A percentile compares a stretch with the other conserved stretches of the same genome.
phyloP scores from a whole-genome alignment of 2,888 invertebrate genomes.

The Odontocolon sp. region DNA sequence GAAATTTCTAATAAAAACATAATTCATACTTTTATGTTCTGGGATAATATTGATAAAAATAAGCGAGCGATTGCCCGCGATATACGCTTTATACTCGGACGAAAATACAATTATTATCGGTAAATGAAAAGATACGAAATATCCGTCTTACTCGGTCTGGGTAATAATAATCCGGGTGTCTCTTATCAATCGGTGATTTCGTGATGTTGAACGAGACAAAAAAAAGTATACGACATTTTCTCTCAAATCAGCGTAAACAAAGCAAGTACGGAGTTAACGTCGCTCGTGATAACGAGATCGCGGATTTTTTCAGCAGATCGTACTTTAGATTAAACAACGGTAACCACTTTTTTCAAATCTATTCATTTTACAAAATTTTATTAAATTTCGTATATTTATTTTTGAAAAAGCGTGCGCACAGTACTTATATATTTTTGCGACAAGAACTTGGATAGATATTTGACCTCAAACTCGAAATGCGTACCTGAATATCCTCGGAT shows the following conservation, averaged over 20 bases:
- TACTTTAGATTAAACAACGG: too few species aligned
- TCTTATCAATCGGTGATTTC: conserved; percentile 28
- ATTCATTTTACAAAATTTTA: background rate
- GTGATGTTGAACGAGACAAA: background rate
- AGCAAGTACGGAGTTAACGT: conserved; percentile 38
- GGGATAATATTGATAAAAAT: background rate
- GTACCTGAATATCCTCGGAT: conserved; percentile 4
- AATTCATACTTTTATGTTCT: conserved; percentile 19
- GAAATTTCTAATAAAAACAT: conserved; percentile 35
- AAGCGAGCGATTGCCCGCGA: background rate
- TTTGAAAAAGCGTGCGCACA: too few species aligned
- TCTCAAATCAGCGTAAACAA: conserved; percentile 40
- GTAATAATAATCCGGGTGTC: background rate
- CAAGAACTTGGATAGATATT: background rate
- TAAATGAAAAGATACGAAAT: background rate
- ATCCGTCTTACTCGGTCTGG: background rate
- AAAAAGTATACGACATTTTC: too few species aligned
- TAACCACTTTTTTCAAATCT: background rate
- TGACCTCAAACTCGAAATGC: background rate
- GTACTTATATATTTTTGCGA: too few species aligned
- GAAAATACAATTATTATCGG: conserved; percentile 33
- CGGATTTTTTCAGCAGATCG: too few species aligned
- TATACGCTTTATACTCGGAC: background rate
- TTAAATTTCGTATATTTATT: too few species aligned
- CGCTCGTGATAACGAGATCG: conserved; percentile 42